These are phyloP conservation scores for Eumerus sabulonum DNA, from an alignment of 2,888 invertebrate genomes.

Conservation along the genomic window DNA sequence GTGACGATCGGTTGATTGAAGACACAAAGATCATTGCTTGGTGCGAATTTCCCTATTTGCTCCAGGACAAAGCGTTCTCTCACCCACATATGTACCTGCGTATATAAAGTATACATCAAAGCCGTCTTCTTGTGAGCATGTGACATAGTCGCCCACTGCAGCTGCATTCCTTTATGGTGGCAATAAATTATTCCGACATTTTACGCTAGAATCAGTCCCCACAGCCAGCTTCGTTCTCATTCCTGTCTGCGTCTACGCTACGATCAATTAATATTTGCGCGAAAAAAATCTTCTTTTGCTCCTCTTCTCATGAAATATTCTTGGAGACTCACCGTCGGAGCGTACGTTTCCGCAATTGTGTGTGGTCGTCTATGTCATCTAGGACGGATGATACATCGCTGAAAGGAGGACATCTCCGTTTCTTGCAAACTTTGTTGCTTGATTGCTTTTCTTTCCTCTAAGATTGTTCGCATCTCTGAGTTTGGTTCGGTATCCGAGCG, in stretches of 20 bases:
- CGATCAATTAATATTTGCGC: conserved; percentile 51
- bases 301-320: conserved; percentile 27
- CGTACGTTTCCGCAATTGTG: conserved; percentile 13
- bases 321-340: conserved; percentile 29
- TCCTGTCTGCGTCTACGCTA: conserved; percentile 25
- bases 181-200: conserved; percentile 6
- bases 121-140: too few species aligned
- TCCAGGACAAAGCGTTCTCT: too few species aligned
- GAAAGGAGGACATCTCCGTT: conserved; percentile 12
- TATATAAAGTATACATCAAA: too few species aligned
- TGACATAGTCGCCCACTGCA: neutral
- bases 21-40: too few species aligned
- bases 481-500: conserved; percentile 20
- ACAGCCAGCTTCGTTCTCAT: conserved; percentile 28
- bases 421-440: conserved; percentile 1
- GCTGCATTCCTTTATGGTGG: neutral
- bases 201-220: neutral
- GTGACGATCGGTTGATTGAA: too few species aligned
- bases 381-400: neutral
- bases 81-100: too few species aligned
- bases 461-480: neutral
- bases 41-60: too few species aligned
- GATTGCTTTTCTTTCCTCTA: conserved; percentile 12
- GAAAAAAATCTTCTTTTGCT: conserved; percentile 16
- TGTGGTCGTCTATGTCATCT: conserved; percentile 41